Evolutionary conservation across 2,888 invertebrate genomes (phyloP).

Genomic region (Habroteleia sp.): DNA sequence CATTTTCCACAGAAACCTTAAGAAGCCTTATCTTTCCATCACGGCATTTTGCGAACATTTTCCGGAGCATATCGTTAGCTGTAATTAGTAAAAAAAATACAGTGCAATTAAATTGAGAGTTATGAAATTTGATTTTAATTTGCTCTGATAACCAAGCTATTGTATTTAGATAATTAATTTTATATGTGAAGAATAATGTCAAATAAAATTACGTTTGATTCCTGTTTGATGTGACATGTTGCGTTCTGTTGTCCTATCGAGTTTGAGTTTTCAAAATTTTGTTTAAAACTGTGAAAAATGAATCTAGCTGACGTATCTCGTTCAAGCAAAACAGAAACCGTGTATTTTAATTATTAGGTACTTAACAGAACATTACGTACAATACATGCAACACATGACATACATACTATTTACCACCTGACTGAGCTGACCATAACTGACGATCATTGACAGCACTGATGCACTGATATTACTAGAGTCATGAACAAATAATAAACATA

Average conservation of each 20-base stretch:
- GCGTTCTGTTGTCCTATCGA: background rate
- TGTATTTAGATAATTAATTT: background rate
- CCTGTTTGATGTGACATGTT: constrained; percentile 95
- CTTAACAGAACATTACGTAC: background rate
- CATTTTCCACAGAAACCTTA: constrained; percentile 93
- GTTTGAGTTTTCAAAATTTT: constrained; percentile 22
- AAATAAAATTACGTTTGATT: constrained; percentile 87
- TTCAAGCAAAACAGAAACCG: constrained; percentile 13
- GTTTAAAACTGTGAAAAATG: background rate
- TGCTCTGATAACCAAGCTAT: background rate
- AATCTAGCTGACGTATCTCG: constrained; percentile 17
- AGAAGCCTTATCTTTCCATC: constrained; percentile 90
- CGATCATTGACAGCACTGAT: too few relatives aligned
- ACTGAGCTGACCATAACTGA: too few relatives aligned
- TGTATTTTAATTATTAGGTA: constrained; percentile 10
- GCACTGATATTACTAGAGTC: too few relatives aligned
- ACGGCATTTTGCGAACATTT: constrained; percentile 91
- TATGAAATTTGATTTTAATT: background rate
- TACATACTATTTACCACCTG: too few relatives aligned
- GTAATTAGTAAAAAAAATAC: constrained; percentile 74
- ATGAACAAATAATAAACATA: too few relatives aligned
- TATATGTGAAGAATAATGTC: background rate
- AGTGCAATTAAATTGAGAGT: constrained; percentile 1
- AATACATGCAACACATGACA: too few relatives aligned
- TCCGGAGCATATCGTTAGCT: constrained; percentile 92